Conservation (phyloP, 1,140 invertebrate species). For the Drosophila guanche region DNA sequence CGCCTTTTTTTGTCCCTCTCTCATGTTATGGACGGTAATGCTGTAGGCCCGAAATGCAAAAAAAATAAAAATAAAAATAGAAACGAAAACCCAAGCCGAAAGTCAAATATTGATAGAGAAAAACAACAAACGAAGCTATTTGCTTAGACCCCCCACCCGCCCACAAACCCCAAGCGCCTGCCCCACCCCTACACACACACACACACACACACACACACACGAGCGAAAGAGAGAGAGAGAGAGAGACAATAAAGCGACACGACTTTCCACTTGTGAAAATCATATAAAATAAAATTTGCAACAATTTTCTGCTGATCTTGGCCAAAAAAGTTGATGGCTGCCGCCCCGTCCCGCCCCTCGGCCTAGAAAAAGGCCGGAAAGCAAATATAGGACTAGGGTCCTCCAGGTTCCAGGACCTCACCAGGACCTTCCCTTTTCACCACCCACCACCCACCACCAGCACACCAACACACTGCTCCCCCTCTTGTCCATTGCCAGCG, state of each 20-base stretch:
- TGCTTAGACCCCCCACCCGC: slow-evolving; percentile 47
- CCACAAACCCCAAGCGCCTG: slow-evolving; percentile 39
- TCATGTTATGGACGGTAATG: slow-evolving; percentile 52
- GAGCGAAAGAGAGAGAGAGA: not conserved
- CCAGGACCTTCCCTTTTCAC: slow-evolving; percentile 11
- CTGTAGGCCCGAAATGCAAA: slow-evolving; percentile 60
- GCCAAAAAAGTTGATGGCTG: slow-evolving; percentile 55
- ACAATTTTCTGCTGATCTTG: slow-evolving; percentile 80
- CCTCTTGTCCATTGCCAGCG: no score
- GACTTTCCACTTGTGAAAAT: slow-evolving; percentile 80
- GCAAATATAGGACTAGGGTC: slow-evolving; percentile 57
- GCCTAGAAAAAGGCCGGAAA: slow-evolving; percentile 51
- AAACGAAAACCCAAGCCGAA: slow-evolving; percentile 62
- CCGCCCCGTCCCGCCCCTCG: not conserved
- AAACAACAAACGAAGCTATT: slow-evolving; percentile 81
- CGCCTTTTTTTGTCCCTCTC: slow-evolving; percentile 7
- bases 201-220: slow-evolving; percentile 8
- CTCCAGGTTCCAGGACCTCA: not conserved
- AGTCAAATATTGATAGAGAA: slow-evolving; percentile 80
- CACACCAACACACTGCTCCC: no score
- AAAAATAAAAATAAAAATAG: not conserved
- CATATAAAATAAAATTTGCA: slow-evolving; percentile 81
- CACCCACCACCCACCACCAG: not conserved
- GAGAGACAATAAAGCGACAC: slow-evolving; percentile 45
- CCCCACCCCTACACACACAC: slow-evolving; percentile 31